A percentile compares a stretch with the other conserved stretches of the same genome.
phyloP scores from a whole-genome alignment of 2,113 vertebrate species.

The Anolis carolinensis region DNA sequence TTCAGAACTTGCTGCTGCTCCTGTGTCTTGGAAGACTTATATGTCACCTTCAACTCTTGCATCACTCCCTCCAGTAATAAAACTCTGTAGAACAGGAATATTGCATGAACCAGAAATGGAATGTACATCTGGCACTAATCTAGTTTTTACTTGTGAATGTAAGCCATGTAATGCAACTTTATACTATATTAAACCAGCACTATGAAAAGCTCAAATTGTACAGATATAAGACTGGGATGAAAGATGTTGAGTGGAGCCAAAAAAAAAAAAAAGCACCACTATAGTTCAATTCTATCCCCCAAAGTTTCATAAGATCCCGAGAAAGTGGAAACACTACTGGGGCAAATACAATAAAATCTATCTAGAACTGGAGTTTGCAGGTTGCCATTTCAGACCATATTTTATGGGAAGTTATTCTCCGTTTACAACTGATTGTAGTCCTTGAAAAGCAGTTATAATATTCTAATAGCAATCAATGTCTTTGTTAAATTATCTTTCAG shows the following conservation, averaged over 20 bases:
- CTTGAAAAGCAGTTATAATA: background rate
- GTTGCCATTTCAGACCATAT: background rate
- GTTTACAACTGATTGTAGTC: background rate
- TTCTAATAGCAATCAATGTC: background rate
- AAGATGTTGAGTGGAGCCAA: background rate
- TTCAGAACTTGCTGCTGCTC: slow-evolving; percentile 28
- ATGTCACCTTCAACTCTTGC: background rate
- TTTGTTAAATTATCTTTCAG: background rate
- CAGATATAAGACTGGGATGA: fast-evolving
- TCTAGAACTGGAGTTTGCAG: background rate
- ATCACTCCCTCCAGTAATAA: slow-evolving; percentile 19
- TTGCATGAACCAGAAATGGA: slow-evolving; percentile 33
- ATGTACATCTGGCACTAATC: slow-evolving; percentile 33
- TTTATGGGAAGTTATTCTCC: background rate
- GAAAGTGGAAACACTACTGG: background rate
- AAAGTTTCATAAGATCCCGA: background rate
- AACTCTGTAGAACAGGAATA: slow-evolving; percentile 18
- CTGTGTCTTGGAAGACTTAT: slow-evolving; percentile 22
- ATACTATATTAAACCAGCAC: slow-evolving; percentile 18
- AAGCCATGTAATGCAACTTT: slow-evolving; percentile 25
- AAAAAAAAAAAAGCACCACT: background rate
- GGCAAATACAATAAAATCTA: background rate
- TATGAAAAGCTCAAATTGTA: fast-evolving
- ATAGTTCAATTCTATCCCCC: too few species aligned
- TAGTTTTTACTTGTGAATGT: background rate